Percentiles rank a stretch among this genome's conserved stretches.
Conservation (phyloP, 1,140 invertebrate species). For the Plodia interpunctella region DNA sequence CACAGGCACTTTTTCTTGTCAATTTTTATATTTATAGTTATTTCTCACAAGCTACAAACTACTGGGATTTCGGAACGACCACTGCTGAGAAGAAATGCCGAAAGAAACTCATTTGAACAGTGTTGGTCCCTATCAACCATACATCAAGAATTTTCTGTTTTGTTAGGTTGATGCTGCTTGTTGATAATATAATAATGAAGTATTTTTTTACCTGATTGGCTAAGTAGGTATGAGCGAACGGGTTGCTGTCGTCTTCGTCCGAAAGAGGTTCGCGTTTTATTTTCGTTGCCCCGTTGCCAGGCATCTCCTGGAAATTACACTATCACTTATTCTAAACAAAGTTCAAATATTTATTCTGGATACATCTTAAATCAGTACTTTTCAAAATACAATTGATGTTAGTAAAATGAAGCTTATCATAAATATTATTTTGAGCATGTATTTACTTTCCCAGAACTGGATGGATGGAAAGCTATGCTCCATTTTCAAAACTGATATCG, state of each 20-base stretch:
- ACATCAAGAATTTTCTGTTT: no score
- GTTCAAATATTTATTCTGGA: no score
- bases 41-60: no score
- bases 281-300: slow-evolving; percentile 35
- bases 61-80: no score
- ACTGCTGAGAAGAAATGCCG: no score
- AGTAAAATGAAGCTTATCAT: background rate
- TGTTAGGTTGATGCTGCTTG: no score
- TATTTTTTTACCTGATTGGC: slow-evolving; percentile 33
- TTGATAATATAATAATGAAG: background rate
- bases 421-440: background rate
- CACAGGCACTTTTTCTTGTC: no score
- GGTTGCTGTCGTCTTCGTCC: slow-evolving; percentile 50
- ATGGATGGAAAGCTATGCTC: slow-evolving; percentile 28
- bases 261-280: slow-evolving; percentile 60
- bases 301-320: slow-evolving; percentile 49
- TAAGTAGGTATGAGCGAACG: slow-evolving; percentile 35
- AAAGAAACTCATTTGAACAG: no score
- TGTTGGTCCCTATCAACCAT: no score
- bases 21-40: no score
- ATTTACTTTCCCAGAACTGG: slow-evolving; percentile 21
- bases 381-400: background rate
- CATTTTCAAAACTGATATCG: slow-evolving; percentile 45
- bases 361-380: background rate
- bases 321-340: background rate